Evolutionary conservation across 1,140 invertebrate species (phyloP), one percentile per base, ranked within the genome.

Genomic region (Eumaeus atala): DNA sequence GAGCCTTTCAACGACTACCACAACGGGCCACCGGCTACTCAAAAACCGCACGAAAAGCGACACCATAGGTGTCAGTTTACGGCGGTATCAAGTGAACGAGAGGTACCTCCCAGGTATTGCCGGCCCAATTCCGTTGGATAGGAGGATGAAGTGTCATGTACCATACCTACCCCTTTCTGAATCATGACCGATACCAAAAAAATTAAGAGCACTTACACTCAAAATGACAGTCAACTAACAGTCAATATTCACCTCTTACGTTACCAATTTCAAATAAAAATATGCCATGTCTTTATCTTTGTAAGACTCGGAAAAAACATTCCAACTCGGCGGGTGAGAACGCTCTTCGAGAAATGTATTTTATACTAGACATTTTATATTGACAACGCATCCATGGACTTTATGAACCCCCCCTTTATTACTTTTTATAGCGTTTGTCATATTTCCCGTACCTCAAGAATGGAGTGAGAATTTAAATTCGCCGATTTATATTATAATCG

Each of bases 401-500:
- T 79, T 82, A 79, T 70, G 70, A 75, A 62, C 57, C 66, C 58
- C 21, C 35, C 64, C 66, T 78, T 79, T 82, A 83, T 83, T 80
- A 68, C 77, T 72, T 83, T 78, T 75, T 75, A 80, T 73, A 68
- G 68, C 72, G 63, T 75, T 77, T 69, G 64, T 79, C 76, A 74
- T 77, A 79, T 79, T 78, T 70, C 66, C 69, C 66, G 55, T 55
- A 52, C 44, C 64, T 59, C 53, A 47, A 40, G 53, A 64, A 64
- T 57, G 65, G 64, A 66, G 67, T 66, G 66, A 51, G 67, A 60
- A 76, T 78, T 81, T 72, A 77, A 78, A 81, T 78, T 69, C 62
- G 58, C 60, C 75, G 74, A 78, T 78, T 77, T 75, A 77, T 77
- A 78, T 74, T 78, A 78, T 77, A 78, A 78, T 81, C 74, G 72